These are phyloP conservation scores for Muscicapa striata DNA, from an alignment of 2,797 vertebrate species.

Conservation along the genomic window DNA sequence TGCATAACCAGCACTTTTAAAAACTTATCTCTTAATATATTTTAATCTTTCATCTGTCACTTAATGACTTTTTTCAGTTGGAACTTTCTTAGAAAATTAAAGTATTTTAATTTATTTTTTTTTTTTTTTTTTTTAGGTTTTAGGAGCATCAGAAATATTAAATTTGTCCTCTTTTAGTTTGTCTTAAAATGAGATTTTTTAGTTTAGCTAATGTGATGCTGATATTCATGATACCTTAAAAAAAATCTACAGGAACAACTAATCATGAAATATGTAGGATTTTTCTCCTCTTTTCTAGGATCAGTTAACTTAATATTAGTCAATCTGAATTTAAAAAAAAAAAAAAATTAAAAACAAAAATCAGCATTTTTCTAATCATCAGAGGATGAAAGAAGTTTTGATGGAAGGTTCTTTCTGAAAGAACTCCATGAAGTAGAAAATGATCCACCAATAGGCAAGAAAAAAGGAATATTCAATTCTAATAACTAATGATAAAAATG, in stretches of 20 bases:
- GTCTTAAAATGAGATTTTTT: neutral
- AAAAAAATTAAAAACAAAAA: neutral
- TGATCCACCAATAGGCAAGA: neutral
- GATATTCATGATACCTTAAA: neutral
- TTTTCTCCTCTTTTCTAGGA: neutral
- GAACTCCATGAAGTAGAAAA: neutral
- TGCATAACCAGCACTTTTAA: neutral
- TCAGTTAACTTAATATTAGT: neutral
- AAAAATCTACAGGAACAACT: neutral
- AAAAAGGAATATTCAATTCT: neutral
- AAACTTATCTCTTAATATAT: neutral
- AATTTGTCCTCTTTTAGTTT: neutral
- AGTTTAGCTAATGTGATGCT: neutral
- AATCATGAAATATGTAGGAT: neutral
- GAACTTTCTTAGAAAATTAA: neutral
- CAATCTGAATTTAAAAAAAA: neutral
- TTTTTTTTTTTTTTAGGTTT: neutral
- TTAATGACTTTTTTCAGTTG: neutral
- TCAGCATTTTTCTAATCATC: neutral
- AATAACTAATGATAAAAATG: neutral
- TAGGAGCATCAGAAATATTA: neutral
- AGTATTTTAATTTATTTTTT: neutral
- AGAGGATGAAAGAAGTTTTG: neutral
- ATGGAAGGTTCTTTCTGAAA: neutral
- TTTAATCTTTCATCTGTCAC: neutral